phyloP scores from a whole-genome alignment of 2,797 vertebrate species.

The Vultur gryphus region DNA sequence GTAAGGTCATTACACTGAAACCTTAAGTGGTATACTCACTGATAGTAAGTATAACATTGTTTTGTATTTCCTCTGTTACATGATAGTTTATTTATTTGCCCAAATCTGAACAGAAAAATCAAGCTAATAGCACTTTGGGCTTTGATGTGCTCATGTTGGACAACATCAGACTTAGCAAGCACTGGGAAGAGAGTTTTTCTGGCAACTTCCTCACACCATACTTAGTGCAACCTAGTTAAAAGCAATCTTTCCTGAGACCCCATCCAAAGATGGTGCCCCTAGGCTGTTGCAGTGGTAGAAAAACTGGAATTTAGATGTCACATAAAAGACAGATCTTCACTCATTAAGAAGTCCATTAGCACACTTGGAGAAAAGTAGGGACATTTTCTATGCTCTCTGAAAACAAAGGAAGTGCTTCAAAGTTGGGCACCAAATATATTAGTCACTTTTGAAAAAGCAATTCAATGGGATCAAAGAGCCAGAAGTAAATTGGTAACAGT shows the following conservation, averaged over 20 bases:
- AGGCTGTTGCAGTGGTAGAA: background rate
- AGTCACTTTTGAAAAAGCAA: background rate
- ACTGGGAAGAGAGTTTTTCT: background rate
- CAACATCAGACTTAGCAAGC: background rate
- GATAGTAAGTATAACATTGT: background rate
- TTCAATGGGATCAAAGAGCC: background rate
- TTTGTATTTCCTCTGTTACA: background rate
- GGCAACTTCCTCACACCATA: background rate
- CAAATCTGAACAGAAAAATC: background rate
- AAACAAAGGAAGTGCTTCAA: background rate
- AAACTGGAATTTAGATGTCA: background rate
- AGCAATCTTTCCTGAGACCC: background rate
- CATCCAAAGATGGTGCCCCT: background rate
- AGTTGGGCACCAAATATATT: background rate
- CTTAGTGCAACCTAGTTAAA: background rate
- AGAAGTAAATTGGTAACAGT: background rate
- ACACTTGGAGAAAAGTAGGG: background rate
- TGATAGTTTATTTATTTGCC: background rate
- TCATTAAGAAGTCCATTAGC: constrained; percentile 28
- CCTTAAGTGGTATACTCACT: background rate
- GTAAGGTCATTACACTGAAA: background rate
- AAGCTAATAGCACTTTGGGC: background rate
- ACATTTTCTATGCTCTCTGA: background rate
- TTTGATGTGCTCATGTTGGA: background rate
- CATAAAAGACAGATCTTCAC: background rate